Evolutionary conservation across 1,140 invertebrate species (phyloP).

Genomic region (Drosophila ficusphila): DNA sequence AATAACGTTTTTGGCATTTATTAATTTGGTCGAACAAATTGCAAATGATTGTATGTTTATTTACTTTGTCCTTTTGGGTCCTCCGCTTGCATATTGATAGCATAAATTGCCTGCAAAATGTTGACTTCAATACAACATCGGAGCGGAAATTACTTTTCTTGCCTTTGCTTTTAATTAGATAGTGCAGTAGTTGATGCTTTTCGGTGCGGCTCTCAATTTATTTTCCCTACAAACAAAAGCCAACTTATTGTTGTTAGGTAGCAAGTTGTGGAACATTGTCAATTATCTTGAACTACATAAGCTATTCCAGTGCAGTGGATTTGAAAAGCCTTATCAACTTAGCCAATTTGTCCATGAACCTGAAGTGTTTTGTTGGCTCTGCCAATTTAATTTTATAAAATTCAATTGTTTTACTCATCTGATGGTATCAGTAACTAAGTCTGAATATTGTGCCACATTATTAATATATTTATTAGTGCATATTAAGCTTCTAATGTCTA

Average conservation of each 20-base stretch:
- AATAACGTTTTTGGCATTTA: conserved; percentile 45
- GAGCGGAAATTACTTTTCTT: conserved; percentile 33
- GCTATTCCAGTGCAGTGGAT: not conserved
- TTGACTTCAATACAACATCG: conserved; percentile 20
- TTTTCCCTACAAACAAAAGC: not conserved
- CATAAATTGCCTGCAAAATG: conserved; percentile 24
- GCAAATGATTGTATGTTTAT: conserved; percentile 21
- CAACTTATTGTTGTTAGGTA: not conserved
- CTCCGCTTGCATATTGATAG: conserved; percentile 19
- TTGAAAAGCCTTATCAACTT: not conserved
- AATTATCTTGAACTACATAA: not conserved
- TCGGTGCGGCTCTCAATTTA: not conserved
- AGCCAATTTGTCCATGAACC: not conserved
- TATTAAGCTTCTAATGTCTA: not conserved
- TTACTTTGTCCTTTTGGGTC: conserved; percentile 2
- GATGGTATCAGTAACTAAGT: not conserved
- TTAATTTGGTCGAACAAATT: conserved; percentile 61
- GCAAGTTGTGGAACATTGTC: not conserved
- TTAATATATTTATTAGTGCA: not conserved
- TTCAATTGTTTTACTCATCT: not conserved
- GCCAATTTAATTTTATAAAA: not conserved
- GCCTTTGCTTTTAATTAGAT: conserved; percentile 19
- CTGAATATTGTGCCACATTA: not conserved
- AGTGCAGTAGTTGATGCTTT: not conserved
- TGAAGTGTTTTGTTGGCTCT: not conserved